Evolutionary conservation across 2,888 invertebrate genomes (phyloP), one percentile per base, ranked within the genome.

Genomic region (Heteromurus nitidus): DNA sequence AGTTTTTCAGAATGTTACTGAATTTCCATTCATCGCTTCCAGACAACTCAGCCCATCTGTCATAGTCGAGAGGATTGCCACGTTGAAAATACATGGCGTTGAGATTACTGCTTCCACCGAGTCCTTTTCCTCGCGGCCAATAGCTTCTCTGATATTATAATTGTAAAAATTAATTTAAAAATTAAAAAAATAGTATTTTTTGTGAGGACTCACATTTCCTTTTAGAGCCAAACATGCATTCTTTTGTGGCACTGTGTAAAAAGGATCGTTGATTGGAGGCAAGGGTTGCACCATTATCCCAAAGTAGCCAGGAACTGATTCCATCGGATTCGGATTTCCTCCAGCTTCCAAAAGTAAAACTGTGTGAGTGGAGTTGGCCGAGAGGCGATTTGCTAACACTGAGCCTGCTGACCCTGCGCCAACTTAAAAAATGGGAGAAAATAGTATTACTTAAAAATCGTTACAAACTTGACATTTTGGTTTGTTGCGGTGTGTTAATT

Each of bases 261-360:
- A 93, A 0, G 94, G 92, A 30, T 91, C 89, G 85, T 94, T 94
- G 47, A 94, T 88, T 80, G 93, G 88, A 0, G 93, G 92, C 0
- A 55, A n/a, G n/a, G n/a, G n/a, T n/a, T n/a, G n/a, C n/a, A n/a
- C n/a, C n/a, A n/a, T n/a, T n/a, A n/a, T n/a, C 7, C 62, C 44
- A 22, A 76, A 64, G 24, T 26, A 58, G 0, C 44, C 65, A 9
- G 85, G 85, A 1, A 83, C 60, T 1, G 13, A n/a, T 24, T 80
- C 74, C 24, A 83, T 47, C 30, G 65, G 70, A 65, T 92, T 90
- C 20, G 90, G 89, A 69, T 88, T 88, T 31, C 91, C 91, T 1
- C 95, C 95, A 7, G 94, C 94, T 90, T 95, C 95, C 11, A 94
- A 86, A 1, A 94, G 89, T 65, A 94, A 88, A 74, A 93, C 91